Conservation (phyloP, 2,113 vertebrate species). For the Astatoreochromis straeleni region DNA sequence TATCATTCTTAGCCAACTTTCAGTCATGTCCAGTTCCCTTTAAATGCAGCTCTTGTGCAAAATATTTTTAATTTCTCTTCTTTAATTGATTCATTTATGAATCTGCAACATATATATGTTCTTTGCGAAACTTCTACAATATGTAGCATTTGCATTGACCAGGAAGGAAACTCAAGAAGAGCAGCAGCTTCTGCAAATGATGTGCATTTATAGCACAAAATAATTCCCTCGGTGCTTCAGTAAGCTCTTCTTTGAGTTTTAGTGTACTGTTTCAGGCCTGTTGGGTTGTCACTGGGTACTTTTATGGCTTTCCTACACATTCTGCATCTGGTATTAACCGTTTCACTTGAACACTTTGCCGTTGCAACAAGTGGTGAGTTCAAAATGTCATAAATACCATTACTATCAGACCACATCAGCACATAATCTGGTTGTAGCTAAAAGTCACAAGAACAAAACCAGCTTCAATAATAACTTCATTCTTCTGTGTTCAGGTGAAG, state of each 20-base stretch:
- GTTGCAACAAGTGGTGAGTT: not conserved
- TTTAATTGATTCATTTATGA: not conserved
- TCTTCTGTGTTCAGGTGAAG: constrained; percentile 52
- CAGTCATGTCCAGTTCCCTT: constrained; percentile 6
- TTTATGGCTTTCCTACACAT: not conserved
- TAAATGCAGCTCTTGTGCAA: not conserved
- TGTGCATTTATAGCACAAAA: not conserved
- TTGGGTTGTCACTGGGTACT: not conserved
- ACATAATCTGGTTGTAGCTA: not conserved
- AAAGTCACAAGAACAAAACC: not conserved
- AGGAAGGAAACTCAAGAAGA: not conserved
- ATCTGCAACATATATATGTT: not conserved
- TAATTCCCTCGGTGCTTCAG: not conserved
- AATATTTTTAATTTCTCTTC: not conserved
- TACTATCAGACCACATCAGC: not conserved
- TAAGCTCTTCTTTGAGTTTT: not conserved
- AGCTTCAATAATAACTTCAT: not conserved
- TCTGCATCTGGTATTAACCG: not conserved
- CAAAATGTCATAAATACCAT: not conserved
- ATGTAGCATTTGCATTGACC: not conserved
- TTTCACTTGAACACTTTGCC: not conserved
- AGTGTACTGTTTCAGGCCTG: not conserved
- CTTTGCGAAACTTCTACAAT: not conserved
- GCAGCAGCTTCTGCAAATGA: not conserved
- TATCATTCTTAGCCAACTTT: constrained; percentile 8